Evolutionary conservation across 2,113 vertebrate species (phyloP).

Genomic region (Vimba vimba): DNA sequence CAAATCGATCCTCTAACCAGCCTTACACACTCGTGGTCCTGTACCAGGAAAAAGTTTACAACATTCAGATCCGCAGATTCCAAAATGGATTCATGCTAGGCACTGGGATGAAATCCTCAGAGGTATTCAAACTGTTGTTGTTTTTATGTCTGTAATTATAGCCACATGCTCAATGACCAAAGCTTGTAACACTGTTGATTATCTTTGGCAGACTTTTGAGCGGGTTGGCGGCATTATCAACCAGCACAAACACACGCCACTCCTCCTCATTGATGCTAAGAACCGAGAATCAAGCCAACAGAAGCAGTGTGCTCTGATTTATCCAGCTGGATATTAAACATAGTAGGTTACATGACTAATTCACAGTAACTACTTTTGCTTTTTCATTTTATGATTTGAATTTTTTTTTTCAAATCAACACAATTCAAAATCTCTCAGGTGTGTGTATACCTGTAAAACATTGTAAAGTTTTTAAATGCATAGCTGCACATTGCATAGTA

Average conservation of each 20-base stretch:
- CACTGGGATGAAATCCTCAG: conserved; percentile 86
- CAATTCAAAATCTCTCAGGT: neutral
- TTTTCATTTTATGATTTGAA: neutral
- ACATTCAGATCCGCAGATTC: conserved; percentile 91
- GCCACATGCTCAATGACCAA: neutral
- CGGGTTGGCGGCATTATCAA: conserved; percentile 86
- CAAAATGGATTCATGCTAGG: conserved; percentile 83
- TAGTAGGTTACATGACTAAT: neutral
- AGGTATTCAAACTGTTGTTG: conserved; percentile 75
- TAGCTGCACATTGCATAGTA: neutral
- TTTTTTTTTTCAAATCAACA: neutral
- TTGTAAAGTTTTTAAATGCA: conserved; percentile 6
- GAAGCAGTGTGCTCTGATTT: conserved; percentile 86
- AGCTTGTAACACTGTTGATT: neutral
- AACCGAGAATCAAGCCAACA: conserved; percentile 81
- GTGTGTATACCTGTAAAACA: neutral
- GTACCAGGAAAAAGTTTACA: conserved; percentile 93
- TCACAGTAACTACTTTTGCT: neutral
- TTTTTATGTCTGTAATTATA: neutral
- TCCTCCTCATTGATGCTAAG: conserved; percentile 94
- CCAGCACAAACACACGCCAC: conserved; percentile 85
- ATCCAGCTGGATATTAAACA: conserved; percentile 73
- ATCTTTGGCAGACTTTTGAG: conserved; percentile 74
- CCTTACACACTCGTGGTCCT: conserved; percentile 94
- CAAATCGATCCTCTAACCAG: conserved; percentile 79